Evolutionary conservation across 2,797 vertebrate species (phyloP).

Genomic region (Acanthis flammea): DNA sequence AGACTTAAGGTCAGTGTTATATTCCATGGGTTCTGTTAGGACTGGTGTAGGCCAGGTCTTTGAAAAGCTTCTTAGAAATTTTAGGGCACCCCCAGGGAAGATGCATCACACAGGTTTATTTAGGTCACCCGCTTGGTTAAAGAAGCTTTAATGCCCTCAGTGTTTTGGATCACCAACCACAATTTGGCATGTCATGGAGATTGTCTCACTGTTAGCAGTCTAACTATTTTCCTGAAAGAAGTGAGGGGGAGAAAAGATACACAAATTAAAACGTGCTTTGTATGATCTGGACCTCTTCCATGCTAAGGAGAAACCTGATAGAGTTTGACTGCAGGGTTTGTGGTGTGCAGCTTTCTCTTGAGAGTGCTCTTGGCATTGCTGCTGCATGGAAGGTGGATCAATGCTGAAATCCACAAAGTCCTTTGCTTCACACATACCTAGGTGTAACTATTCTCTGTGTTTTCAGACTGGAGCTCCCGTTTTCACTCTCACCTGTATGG

Average conservation of each 20-base stretch:
- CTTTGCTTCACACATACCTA: not conserved
- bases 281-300: not conserved
- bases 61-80: not conserved
- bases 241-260: not conserved
- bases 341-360: not conserved
- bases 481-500: not conserved
- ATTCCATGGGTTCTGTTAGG: not conserved
- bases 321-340: not conserved
- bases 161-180: not conserved
- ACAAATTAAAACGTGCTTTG: not conserved
- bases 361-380: not conserved
- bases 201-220: not conserved
- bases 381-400: not conserved
- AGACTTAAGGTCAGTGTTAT: not conserved
- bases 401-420: not conserved
- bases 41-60: not conserved
- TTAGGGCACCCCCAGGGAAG: not conserved
- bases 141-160: not conserved
- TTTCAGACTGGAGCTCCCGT: not conserved
- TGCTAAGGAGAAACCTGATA: not conserved
- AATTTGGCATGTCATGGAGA: not conserved
- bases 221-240: not conserved
- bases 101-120: not conserved
- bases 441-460: rapidly evolving
- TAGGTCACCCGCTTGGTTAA: not conserved